Evolutionary conservation across 2,113 vertebrate species (phyloP), one percentile per base, ranked within the genome.

Genomic region (Chrysemys picta): DNA sequence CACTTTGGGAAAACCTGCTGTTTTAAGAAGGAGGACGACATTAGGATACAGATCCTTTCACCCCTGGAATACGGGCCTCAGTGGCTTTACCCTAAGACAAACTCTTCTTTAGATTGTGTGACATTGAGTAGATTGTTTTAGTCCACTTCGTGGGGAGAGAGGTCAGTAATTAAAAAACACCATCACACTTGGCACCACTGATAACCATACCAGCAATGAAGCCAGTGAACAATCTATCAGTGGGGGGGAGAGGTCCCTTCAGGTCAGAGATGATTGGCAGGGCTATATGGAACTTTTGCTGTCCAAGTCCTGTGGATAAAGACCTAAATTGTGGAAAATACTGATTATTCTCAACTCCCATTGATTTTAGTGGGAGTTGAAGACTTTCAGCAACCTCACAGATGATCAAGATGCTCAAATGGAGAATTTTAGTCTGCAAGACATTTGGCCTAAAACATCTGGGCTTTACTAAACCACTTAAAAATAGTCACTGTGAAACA

Each of bases 201-300:
- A 78, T 17, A 81, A 9, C 29, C 78, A 2, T 17, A 50, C 31
- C 47, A 89, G 19, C 89, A 88, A 86, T 29, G 22, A 57, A 85
- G 22, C 29, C 47, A n/a, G 31, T 52, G 57, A 79, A 75, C 31
- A 10, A 13, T n/a, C 1, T 49, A 42, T 42, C 45, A 2, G 52
- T 29, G 29, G 2, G 13, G 13, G 10, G 8, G 11, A 10, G 13
- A 17, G 19, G 3, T 12, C 4, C 11, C 14, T 50, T 1, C 21
- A 62, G 3, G 80, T 1, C 0, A 22, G 22, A 8, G 21, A 5
- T 38, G 42, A 17, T 5, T 27, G 45, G 62, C 42, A 65, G 0
- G 2, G 3, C 25, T 2, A 53, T 49, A 38, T 0, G 1, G 8
- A 89, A n/a, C 5, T 76, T 45, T 2, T 49, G 84, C 25, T 57